Percentiles rank a stretch among this genome's conserved stretches.
Evolutionary conservation across 1,140 invertebrate species (phyloP).

Genomic region (Oryzaephilus surinamensis): DNA sequence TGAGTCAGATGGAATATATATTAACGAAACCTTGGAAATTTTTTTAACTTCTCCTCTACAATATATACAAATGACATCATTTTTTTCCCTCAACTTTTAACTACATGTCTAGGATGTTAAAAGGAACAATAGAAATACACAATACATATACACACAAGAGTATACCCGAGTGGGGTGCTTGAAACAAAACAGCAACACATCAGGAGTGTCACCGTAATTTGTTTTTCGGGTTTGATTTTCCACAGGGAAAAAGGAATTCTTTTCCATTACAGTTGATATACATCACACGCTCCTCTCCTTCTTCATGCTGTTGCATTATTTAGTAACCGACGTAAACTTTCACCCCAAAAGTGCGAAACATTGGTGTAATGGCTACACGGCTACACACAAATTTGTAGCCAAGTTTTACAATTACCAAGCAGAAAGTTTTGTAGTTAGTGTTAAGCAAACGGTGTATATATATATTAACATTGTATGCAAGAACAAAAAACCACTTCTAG

Average conservation of each 20-base stretch:
- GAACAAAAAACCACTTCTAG: too few relatives aligned
- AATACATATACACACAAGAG: not conserved
- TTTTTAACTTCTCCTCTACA: too few relatives aligned
- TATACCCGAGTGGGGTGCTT: not conserved
- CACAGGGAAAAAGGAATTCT: conserved; percentile 20
- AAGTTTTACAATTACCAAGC: conserved; percentile 29
- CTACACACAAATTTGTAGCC: conserved; percentile 26
- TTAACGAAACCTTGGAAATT: too few relatives aligned
- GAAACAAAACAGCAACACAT: not conserved
- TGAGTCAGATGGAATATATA: too few relatives aligned
- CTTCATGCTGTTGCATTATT: conserved; percentile 31
- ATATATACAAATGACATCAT: conserved; percentile 16
- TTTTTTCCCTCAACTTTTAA: conserved; percentile 12
- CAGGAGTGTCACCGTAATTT: conserved; percentile 16
- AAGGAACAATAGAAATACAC: conserved; percentile 1
- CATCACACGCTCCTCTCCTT: conserved; percentile 22
- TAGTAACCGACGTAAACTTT: conserved; percentile 22
- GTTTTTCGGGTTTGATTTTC: conserved; percentile 23
- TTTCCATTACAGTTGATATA: conserved; percentile 24
- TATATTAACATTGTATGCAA: too few relatives aligned
- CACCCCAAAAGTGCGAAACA: conserved; percentile 27
- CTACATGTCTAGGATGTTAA: conserved; percentile 11
- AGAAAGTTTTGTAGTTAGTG: conserved; percentile 26
- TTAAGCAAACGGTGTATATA: conserved; percentile 20
- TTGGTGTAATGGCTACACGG: conserved; percentile 20